Percentiles rank a stretch among this genome's conserved stretches.
Evolutionary conservation across 2,888 invertebrate species (phyloP).

Genomic region (Sthenelais limicola): DNA sequence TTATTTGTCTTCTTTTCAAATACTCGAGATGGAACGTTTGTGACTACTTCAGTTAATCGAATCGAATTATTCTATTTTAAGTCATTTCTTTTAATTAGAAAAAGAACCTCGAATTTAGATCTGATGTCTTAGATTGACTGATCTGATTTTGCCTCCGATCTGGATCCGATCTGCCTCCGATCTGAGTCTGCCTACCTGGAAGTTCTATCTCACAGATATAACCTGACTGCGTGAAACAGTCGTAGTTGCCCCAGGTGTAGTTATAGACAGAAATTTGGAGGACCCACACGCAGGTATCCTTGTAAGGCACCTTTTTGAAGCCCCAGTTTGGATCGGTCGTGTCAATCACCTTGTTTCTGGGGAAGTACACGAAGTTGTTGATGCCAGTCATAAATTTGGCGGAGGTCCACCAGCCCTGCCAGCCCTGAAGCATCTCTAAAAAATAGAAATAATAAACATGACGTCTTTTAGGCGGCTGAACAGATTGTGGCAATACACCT

Average conservation of each 20-base stretch:
- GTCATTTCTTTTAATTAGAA: too few relatives aligned
- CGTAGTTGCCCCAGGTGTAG: conserved; percentile 52
- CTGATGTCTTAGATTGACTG: too few relatives aligned
- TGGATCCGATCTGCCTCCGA: too few relatives aligned
- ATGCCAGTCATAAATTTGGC: conserved; percentile 33
- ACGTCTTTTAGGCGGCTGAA: background rate
- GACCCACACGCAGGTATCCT: conserved; percentile 52
- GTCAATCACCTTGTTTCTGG: conserved; percentile 39
- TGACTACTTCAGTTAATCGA: too few relatives aligned
- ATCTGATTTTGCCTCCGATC: too few relatives aligned
- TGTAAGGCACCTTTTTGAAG: conserved; percentile 47
- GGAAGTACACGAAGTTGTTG: conserved; percentile 15
- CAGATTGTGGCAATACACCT: background rate
- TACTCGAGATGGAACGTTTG: too few relatives aligned
- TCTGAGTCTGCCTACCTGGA: too few relatives aligned
- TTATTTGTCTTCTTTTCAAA: too few relatives aligned
- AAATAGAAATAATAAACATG: background rate
- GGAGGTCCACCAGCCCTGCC: conserved; percentile 43
- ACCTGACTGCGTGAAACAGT: conserved; percentile 50
- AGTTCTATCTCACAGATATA: conserved; percentile 50
- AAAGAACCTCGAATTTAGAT: too few relatives aligned
- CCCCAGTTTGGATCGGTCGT: conserved; percentile 46
- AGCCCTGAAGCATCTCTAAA: conserved; percentile 41
- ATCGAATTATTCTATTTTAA: too few relatives aligned
- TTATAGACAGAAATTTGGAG: conserved; percentile 53